Percentiles rank a stretch among this genome's conserved stretches.
Evolutionary conservation across 2,113 vertebrate species (phyloP).

Genomic region (Dendrocopos noguchii): DNA sequence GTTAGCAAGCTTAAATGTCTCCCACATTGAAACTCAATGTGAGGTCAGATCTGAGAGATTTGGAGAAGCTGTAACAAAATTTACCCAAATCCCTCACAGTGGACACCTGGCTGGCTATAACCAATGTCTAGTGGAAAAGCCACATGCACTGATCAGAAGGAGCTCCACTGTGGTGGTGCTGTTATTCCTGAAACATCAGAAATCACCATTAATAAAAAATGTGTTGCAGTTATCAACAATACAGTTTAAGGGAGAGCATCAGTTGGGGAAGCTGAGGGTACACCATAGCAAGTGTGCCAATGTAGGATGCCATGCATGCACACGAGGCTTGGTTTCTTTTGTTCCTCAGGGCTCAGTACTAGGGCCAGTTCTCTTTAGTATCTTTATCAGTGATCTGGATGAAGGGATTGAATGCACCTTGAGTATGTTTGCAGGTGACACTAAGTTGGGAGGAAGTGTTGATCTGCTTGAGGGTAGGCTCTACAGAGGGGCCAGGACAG

Average conservation of each 20-base stretch:
- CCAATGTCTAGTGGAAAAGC: neutral
- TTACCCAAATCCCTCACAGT: neutral
- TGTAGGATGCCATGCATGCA: neutral
- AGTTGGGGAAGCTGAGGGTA: neutral
- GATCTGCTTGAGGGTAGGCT: no score
- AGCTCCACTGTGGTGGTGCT: neutral
- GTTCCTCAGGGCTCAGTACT: no score
- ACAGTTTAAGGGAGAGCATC: neutral
- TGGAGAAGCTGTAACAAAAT: neutral
- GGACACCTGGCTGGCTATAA: neutral
- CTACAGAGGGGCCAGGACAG: no score
- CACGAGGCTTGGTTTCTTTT: neutral
- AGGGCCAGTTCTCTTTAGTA: no score
- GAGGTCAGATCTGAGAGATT: neutral
- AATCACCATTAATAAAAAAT: neutral
- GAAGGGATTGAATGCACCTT: no score
- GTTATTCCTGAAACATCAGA: neutral
- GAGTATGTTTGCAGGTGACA: no score
- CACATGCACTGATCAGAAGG: neutral
- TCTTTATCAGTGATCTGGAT: no score
- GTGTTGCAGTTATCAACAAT: neutral
- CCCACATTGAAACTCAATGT: neutral
- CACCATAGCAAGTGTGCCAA: accelerated
- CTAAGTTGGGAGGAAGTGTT: no score
- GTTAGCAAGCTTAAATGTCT: neutral